Evolutionary conservation across 2,113 vertebrate genomes (phyloP), one percentile per base, ranked within the genome.

Genomic region (Athene noctua): DNA sequence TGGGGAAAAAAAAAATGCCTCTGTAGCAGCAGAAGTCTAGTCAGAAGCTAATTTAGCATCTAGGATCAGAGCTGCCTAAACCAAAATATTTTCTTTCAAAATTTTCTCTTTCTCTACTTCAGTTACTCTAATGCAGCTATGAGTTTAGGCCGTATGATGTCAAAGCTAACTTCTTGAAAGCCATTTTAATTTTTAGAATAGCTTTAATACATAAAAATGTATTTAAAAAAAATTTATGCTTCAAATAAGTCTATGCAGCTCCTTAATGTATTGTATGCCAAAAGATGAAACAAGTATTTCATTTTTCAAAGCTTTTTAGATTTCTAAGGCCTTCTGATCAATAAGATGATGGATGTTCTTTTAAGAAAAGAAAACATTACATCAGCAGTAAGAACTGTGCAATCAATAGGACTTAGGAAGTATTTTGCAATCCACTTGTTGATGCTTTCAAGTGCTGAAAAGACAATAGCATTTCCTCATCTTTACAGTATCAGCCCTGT

Each of bases 341-440:
- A 84, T 86, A 92, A 55, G 66, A 77, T 46, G 34, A 79, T 44
- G 10, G 54, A 67, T n/a, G 52, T 40, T 84, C 68, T 78, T 78
- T 89, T 59, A 88, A 82, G 51, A 84, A 91, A 90, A 73, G 22
- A 84, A 72, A 81, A 57, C 11, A 78, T 88, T 78, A 49, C 80
- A 67, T 93, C 78, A 94, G 29, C 66, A 80, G 5, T 19, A 81
- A 79, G 70, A 94, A 86, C 49, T 46, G 13, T 18, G 34, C 36
- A 94, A 87, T 88, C 82, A 85, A 46, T 59, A 81, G 2, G 42
- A 42, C 73, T 74, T n/a, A 68, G 40, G 68, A 91, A 94, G 80
- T 85, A 73, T 87, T 96, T 84, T 46, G 58, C 86, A 94, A 95
- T 94, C 40, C 34, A 81, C 68, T 78, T 94, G 85, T 67, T 94